phyloP scores from a whole-genome alignment of 2,113 vertebrate genomes.

The Dromiciops gliroides region DNA sequence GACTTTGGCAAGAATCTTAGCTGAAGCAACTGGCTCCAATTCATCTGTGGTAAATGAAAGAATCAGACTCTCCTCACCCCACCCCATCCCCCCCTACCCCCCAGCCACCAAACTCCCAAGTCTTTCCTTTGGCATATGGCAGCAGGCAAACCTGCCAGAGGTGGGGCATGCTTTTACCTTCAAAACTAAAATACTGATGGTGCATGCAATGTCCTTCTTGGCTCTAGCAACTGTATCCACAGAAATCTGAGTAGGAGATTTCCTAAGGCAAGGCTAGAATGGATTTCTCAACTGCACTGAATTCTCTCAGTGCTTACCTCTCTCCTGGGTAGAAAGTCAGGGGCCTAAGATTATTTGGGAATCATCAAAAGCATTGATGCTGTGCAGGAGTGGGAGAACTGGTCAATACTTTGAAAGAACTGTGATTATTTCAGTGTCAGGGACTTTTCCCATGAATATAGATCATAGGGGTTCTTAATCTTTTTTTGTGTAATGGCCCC shows the following conservation, averaged over 20 bases:
- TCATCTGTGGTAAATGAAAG: background rate
- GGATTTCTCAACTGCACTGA: background rate
- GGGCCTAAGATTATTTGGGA: background rate
- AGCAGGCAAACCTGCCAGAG: background rate
- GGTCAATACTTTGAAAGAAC: background rate
- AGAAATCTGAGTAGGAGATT: conserved; percentile 9
- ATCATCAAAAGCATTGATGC: background rate
- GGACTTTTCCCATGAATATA: background rate
- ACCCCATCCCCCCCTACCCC: background rate
- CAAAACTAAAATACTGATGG: background rate
- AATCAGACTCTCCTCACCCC: background rate
- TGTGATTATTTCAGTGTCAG: background rate
- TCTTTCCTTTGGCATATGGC: background rate
- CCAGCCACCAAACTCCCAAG: background rate
- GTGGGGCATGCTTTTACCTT: background rate
- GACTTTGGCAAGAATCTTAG: background rate
- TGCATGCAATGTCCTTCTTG: background rate
- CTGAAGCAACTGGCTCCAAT: background rate
- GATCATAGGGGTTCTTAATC: background rate
- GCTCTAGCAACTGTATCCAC: background rate
- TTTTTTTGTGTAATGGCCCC: background rate
- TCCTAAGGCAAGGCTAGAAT: background rate
- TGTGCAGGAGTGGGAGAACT: background rate
- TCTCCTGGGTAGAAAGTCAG: background rate
- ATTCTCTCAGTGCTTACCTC: background rate